Base-by-base conservation (phyloP, 2,888 invertebrate genomes). In the Diabrotica balteata region DNA sequence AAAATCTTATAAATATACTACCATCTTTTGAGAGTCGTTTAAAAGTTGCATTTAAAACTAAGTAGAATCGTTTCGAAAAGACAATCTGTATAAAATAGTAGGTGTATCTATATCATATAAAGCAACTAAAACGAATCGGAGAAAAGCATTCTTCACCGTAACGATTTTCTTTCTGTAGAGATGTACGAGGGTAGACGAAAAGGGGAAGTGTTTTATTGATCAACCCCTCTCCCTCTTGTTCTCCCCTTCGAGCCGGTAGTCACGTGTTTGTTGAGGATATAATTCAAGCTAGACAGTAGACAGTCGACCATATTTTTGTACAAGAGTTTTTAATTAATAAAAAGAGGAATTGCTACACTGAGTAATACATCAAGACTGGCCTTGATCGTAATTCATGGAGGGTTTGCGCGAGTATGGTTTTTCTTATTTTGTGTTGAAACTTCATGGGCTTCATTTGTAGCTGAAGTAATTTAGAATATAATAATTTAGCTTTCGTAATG, bases 181-280 rank as follows among this genome's bases (percentile, higher is more conserved):
- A 45, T 57, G 76, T 67, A 77, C 76, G 79, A 80, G 80, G 75
- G 78, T 32, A 81, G 80, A 76, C 80, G 78, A 78, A 80, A 80
- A 80, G 81, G 84, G 82, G 82, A 81, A 83, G 83, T 84, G 85
- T 85, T 85, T 86, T 86, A 87, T 87, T 87, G 87, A 87, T 87
- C 87, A 87, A 83, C 84, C 84, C 83, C 83, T 82, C 80, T 73
- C 72, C 73, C 72, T 72, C 70, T 59, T 71, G 65, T 59, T 72
- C 68, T 67, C 69, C 64, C 67, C 62, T 59, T 58, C 80, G 78
- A 70, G 66, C 73, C 79, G 76, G 81, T 60, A 75, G 78, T 84
- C 84, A 83, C 84, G 84, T 84, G 84, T 83, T 32, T 80, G 79
- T 80, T 76, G 77, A 79, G 77, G 79, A 78, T 80, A 84, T 84